Evolutionary conservation across 2,113 vertebrate genomes (phyloP).

Genomic region (Megaceryle maxima): DNA sequence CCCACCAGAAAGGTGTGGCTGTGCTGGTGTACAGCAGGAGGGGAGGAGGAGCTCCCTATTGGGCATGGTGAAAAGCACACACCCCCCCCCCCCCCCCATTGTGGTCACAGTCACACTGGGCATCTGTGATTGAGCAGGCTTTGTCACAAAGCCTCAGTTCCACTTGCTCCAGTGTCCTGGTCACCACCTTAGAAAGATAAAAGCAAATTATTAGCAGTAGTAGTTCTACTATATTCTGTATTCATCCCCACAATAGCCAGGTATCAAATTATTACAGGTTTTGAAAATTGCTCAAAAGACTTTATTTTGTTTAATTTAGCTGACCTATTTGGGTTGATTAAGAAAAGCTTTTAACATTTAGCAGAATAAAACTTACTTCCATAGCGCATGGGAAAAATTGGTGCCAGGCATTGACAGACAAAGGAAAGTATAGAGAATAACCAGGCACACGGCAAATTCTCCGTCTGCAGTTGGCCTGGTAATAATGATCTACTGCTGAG

Average conservation of each 20-base stretch:
- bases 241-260: background rate
- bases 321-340: background rate
- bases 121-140: background rate
- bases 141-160: background rate
- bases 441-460: background rate
- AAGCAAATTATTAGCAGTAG: background rate
- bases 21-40: background rate
- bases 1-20: slow-evolving; percentile 45
- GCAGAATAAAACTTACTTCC: background rate
- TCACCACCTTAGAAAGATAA: background rate
- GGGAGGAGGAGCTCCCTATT: slow-evolving; percentile 4
- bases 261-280: background rate
- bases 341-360: background rate
- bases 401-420: background rate
- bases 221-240: background rate
- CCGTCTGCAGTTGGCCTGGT: background rate
- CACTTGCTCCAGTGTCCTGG: background rate
- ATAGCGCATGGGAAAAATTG: background rate
- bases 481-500: background rate
- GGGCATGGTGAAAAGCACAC: background rate
- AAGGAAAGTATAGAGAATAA: background rate
- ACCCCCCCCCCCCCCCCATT: background rate
- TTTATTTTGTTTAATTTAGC: background rate
- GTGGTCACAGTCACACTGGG: background rate
- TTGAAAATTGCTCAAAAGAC: background rate